Conservation (phyloP, 2,888 invertebrate genomes). For the Ashinkailepas kermadecensis region DNA sequence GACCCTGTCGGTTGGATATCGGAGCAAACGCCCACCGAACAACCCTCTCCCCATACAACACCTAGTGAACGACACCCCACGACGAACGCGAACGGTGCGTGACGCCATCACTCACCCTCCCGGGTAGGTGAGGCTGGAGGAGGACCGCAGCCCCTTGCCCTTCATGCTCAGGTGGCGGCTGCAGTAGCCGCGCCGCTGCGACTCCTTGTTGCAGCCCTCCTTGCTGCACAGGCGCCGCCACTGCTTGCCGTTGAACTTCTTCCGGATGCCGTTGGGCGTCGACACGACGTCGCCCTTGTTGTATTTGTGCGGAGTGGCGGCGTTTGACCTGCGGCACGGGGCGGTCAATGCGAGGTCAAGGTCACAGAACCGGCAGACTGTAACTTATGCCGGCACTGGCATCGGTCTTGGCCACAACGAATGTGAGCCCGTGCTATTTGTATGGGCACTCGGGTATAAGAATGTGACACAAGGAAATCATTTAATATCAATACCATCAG, state of each 20-base stretch:
- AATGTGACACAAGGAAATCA: too few relatives aligned
- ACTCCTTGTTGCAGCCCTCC: conserved; percentile 91
- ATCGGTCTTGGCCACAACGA: too few relatives aligned
- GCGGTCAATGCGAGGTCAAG: background rate
- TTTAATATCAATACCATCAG: too few relatives aligned
- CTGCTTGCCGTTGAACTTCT: conserved; percentile 99
- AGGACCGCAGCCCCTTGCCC: conserved; percentile 50
- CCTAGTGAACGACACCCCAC: too few relatives aligned
- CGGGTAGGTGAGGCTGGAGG: conserved; percentile 30
- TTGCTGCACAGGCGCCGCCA: conserved; percentile 96
- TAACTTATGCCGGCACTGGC: too few relatives aligned
- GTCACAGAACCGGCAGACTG: background rate
- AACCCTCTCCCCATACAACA: too few relatives aligned
- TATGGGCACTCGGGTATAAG: too few relatives aligned
- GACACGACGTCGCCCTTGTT: conserved; percentile 95
- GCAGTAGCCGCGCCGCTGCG: conserved; percentile 92
- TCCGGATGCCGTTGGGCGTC: conserved; percentile 89
- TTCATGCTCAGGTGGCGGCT: conserved; percentile 91
- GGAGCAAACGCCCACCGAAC: too few relatives aligned
- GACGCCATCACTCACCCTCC: conserved; percentile 32
- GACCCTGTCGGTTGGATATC: too few relatives aligned
- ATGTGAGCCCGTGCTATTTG: too few relatives aligned
- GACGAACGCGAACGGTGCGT: too few relatives aligned
- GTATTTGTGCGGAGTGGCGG: conserved; percentile 88
- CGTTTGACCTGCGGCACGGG: conserved; percentile 59